Base-by-base conservation (phyloP, 2,113 vertebrate genomes). In the Typhlomys cinereus region DNA sequence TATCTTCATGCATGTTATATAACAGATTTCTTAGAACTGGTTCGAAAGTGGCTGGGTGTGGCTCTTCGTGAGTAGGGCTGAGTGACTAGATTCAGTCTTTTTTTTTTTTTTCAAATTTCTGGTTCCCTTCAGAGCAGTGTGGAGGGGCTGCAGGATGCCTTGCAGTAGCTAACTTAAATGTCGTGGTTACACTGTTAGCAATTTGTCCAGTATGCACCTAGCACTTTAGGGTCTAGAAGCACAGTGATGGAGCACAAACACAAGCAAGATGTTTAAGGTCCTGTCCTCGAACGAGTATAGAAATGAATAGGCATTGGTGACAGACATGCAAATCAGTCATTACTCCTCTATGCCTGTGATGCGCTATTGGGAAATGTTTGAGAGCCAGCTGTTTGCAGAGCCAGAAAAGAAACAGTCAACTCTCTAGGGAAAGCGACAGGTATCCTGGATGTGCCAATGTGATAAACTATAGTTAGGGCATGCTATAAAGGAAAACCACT, bases 31-130 rank as follows among this genome's bases (percentile, higher is more conserved):
- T 48, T 79, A 62, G 71, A 59, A 64, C 62, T 69, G 85, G 66
- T 88, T 95, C 90, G 69, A 90, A 85, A 83, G 82, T 64, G 54
- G 6, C 71, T 90, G 59, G 85, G 61, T 94, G 70, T 93, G 90
- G 59, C 36, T 76, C 27, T 84, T 41, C 67, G 62, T 62, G n/a
- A 84, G 64, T 54, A 2, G 12, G 69, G 7, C 64, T 44, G 57
- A 34, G 31, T 39, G 57, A 75, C 12, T 18, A 59, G 64, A 82
- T 75, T 79, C 13, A 74, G 67, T 80, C 41, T 54, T 92, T 86
- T 73, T 46, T 83, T 34, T 75, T 91, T n/a, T n/a, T 88, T 87
- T 75, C 44, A 80, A 62, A 59, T 73, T 0, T 0, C 44, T 23
- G 6, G 27, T 91, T 94, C 80, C 87, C 66, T 75, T 41, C n/a